Percentiles rank a stretch among this genome's conserved stretches.
Conservation (phyloP, 2,888 invertebrate species). For the Eupithecia subfuscata region DNA sequence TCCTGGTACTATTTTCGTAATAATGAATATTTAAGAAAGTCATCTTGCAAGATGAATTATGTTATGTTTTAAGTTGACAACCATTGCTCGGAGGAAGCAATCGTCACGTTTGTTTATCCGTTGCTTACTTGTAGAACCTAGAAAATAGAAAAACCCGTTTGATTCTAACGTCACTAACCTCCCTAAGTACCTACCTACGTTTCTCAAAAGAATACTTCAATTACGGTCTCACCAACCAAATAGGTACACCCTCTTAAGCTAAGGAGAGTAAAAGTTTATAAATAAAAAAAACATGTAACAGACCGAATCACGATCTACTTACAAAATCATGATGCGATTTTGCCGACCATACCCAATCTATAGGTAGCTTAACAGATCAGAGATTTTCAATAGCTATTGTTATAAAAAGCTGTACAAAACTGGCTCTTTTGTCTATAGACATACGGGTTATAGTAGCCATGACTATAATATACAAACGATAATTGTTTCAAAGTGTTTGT, state of each 20-base stretch:
- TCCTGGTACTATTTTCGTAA: too few relatives aligned
- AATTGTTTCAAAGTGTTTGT: constrained; percentile 45
- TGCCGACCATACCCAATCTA: constrained; percentile 27
- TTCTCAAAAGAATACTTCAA: neutral
- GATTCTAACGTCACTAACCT: too few relatives aligned
- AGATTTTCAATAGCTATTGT: constrained; percentile 38
- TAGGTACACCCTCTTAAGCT: neutral
- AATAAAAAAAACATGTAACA: constrained; percentile 23
- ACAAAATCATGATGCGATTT: constrained; percentile 32
- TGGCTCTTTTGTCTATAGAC: neutral
- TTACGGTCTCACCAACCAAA: neutral
- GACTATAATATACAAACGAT: constrained; percentile 19
- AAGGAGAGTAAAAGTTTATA: constrained; percentile 10
- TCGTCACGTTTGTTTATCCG: too few relatives aligned
- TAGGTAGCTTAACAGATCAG: constrained; percentile 42
- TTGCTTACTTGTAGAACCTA: too few relatives aligned
- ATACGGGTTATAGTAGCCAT: constrained; percentile 10
- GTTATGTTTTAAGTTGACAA: too few relatives aligned
- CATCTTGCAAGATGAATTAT: too few relatives aligned
- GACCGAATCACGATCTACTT: constrained; percentile 28
- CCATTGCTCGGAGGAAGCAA: too few relatives aligned
- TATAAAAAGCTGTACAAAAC: constrained; percentile 19
- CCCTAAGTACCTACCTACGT: too few relatives aligned
- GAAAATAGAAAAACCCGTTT: too few relatives aligned
- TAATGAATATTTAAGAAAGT: too few relatives aligned